Evolutionary conservation across 2,797 vertebrate species (phyloP), one percentile per base, ranked within the genome.

Genomic region (Oophaga sylvatica): DNA sequence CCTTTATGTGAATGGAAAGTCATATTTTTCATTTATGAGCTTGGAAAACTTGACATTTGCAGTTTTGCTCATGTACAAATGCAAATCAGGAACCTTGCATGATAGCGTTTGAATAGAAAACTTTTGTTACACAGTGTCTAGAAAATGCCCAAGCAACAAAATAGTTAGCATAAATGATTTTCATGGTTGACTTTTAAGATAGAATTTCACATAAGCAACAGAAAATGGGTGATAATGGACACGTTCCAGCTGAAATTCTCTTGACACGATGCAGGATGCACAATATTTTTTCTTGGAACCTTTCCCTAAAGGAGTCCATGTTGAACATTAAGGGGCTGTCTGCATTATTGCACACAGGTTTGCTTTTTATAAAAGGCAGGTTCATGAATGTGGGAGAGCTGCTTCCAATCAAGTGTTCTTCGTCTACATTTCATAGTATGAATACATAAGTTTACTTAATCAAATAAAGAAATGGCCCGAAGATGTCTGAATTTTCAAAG

Each of bases 181-280:
- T 84, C 87, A 89, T 87, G 41, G 90, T 87, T 93, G 92, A 93
- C 90, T 91, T 91, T 67, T 89, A 89, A 94, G 92, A 93, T 87
- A 89, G 60, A 53, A 63, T 65, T 84, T 76, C 83, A 87, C 90
- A 93, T 90, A 91, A 92, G 92, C 90, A 93, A 91, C 93, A 91
- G 91, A 92, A 92, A 93, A 92, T 87, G 92, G 81, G 91, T 77
- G 92, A 94, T 90, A 94, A 93, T 88, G 91, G 92, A 92, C 86
- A 91, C 88, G 88, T 92, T 93, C 92, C 94, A 94, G 92, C 93
- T 94, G 91, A 90, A 93, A 90, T 87, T 29, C 12, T 86, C 53
- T 78, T 78, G 83, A 93, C 91, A 92, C 81, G 81, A 62, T 90
- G 85, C 86, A 90, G 90, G 90, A 87, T 94, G 91, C 91, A 89